These are phyloP conservation scores for Oenanthe melanoleuca DNA, from an alignment of 2,113 vertebrate genomes.

Conservation along the genomic window DNA sequence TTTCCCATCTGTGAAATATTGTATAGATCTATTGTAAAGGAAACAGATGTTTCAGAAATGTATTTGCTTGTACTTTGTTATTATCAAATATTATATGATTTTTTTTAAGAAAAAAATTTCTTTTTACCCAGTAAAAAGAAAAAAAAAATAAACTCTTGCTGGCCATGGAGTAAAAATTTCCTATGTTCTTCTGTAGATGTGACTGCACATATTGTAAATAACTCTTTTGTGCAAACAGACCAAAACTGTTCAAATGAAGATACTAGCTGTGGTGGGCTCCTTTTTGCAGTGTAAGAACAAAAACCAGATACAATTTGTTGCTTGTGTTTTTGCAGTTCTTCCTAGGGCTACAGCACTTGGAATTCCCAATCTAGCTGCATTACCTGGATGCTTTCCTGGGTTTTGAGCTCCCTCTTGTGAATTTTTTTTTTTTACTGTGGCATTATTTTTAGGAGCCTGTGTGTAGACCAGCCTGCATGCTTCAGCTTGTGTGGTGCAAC, in stretches of 20 bases:
- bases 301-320: not conserved
- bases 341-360: not conserved
- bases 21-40: constrained; percentile 66
- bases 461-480: not conserved
- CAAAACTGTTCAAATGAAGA: constrained; percentile 4
- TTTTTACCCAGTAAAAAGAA: constrained; percentile 63
- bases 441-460: not conserved
- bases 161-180: constrained; percentile 66
- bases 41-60: constrained; percentile 64
- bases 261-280: not conserved
- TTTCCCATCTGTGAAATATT: constrained; percentile 64
- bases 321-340: constrained; percentile 1
- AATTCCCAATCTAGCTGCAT: not conserved
- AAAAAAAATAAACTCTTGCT: constrained; percentile 64
- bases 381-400: not conserved
- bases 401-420: constrained; percentile 55
- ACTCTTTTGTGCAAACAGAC: constrained; percentile 16
- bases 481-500: not conserved
- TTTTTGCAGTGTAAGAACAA: constrained; percentile 21
- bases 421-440: not conserved
- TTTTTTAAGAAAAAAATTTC: not conserved
- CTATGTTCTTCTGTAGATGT: constrained; percentile 62
- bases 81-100: constrained; percentile 56
- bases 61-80: constrained; percentile 69
- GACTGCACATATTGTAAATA: constrained; percentile 70